Evolutionary conservation across 2,888 invertebrate species (phyloP).

Genomic region (Galeruca laticollis): DNA sequence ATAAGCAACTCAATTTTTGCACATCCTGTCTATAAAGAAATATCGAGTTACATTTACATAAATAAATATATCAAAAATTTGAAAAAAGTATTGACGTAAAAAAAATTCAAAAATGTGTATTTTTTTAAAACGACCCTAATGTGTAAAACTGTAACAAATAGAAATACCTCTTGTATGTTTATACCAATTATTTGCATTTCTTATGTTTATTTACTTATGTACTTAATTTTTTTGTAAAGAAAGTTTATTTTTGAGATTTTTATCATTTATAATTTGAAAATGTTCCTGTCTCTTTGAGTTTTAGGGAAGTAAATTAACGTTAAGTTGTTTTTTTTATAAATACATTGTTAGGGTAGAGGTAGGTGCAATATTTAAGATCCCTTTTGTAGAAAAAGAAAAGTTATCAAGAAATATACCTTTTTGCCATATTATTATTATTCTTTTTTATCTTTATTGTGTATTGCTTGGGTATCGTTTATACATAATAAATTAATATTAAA

Average conservation of each 20-base stretch:
- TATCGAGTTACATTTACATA: too few species aligned
- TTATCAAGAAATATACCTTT: constrained; percentile 63
- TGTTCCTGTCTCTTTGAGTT: constrained; percentile 62
- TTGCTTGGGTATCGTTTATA: constrained; percentile 68
- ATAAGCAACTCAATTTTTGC: too few species aligned
- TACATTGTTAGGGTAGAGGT: constrained; percentile 62
- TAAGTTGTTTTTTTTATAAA: constrained; percentile 58
- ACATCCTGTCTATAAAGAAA: too few species aligned
- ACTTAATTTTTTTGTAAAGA: constrained; percentile 50
- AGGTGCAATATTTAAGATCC: constrained; percentile 66
- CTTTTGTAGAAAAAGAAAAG: constrained; percentile 56
- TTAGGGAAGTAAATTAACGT: constrained; percentile 58
- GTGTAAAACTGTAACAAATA: constrained; percentile 27
- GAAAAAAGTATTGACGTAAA: too few species aligned
- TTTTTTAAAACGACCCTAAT: neutral
- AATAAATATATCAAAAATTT: too few species aligned
- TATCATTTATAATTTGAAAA: constrained; percentile 60
- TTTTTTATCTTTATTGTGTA: constrained; percentile 63
- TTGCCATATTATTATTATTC: constrained; percentile 67
- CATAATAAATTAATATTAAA: constrained; percentile 66
- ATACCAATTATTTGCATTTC: constrained; percentile 59
- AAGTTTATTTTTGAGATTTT: constrained; percentile 50
- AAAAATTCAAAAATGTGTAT: neutral
- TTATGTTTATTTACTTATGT: constrained; percentile 48
- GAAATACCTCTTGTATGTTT: constrained; percentile 31